phyloP scores from a whole-genome alignment of 1,140 invertebrate species.

The Drosophila trapezifrons region DNA sequence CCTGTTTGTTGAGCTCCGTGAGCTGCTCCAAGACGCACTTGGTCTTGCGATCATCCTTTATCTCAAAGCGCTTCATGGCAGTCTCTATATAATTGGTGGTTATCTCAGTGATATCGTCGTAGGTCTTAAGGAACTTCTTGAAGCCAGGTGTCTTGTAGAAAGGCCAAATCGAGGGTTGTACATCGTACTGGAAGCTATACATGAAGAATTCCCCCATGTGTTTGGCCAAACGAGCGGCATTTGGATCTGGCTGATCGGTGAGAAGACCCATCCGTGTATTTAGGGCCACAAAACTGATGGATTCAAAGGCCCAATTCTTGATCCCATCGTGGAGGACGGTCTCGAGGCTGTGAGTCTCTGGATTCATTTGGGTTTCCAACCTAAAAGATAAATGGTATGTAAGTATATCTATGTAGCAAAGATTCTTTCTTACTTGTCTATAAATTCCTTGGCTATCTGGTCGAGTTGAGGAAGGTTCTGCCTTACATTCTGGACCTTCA shows the following conservation, averaged over 20 bases:
- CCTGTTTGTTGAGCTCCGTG: conserved; percentile 86
- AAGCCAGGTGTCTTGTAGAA: conserved; percentile 86
- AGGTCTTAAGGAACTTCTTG: conserved; percentile 85
- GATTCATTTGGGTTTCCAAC: conserved; percentile 85
- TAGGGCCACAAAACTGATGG: conserved; percentile 88
- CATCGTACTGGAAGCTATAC: conserved; percentile 86
- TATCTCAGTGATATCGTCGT: conserved; percentile 78
- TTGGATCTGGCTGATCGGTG: conserved; percentile 85
- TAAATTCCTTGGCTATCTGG: conserved; percentile 66
- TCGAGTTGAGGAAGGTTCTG: conserved; percentile 66
- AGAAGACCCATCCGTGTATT: conserved; percentile 77
- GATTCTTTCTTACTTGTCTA: conserved; percentile 50
- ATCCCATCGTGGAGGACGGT: conserved; percentile 87
- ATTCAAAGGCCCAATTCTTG: conserved; percentile 89
- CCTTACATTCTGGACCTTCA: conserved; percentile 72
- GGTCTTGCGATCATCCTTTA: conserved; percentile 85
- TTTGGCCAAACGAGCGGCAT: conserved; percentile 85
- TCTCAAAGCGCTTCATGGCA: conserved; percentile 83
- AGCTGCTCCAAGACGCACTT: conserved; percentile 86
- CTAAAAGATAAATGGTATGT: conserved; percentile 71
- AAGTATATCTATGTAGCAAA: not conserved
- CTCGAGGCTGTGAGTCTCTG: conserved; percentile 85
- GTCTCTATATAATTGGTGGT: conserved; percentile 66
- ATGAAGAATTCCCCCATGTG: conserved; percentile 86
- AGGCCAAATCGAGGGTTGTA: conserved; percentile 87